Base-by-base conservation (phyloP, 2,888 invertebrate genomes). In the Papilio gigon region DNA sequence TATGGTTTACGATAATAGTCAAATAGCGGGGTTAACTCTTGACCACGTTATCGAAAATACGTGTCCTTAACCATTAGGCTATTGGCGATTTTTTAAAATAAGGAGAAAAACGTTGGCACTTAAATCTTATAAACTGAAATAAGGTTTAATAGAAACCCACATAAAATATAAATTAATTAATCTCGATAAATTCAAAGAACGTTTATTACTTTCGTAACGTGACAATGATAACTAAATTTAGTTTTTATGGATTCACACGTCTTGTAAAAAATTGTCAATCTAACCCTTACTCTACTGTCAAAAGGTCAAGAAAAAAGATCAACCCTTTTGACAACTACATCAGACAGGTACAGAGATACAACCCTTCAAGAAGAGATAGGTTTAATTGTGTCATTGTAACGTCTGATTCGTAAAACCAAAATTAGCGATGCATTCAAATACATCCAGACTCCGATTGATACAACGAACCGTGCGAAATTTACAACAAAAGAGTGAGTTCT, bases 381-480 rank as follows among this genome's bases (percentile, higher is more conserved):
- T 76, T 33, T 77, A 79, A 81, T 74, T 76, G 76, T 78, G 75
- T 80, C 73, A 84, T 84, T 86, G 84, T 85, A 77, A 79, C 44
- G 68, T 70, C 74, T 75, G 86, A 87, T 85, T 84, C 74, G 58
- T 67, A 68, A 84, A 86, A 85, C 83, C 86, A 75, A 91, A 92
- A 92, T 92, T 90, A 91, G 87, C 75, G 78, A 76, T 75, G 77
- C 87, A 92, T 92, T 91, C 88, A 90, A 88, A 90, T 86, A 71
- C 78, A 74, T 75, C 76, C 74, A 84, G 85, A 86, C 76, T 78
- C 77, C 75, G 75, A 79, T 81, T 81, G 79, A 80, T 74, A 76
- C 82, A 89, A 90, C 86, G 80, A 88, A 89, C 90, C 92, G 91
- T 92, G 92, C 88, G 92, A 91, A 91, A 91, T 91, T 85, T 74